Conservation (phyloP, 2,797 vertebrate genomes). For the Acanthis flammea region DNA sequence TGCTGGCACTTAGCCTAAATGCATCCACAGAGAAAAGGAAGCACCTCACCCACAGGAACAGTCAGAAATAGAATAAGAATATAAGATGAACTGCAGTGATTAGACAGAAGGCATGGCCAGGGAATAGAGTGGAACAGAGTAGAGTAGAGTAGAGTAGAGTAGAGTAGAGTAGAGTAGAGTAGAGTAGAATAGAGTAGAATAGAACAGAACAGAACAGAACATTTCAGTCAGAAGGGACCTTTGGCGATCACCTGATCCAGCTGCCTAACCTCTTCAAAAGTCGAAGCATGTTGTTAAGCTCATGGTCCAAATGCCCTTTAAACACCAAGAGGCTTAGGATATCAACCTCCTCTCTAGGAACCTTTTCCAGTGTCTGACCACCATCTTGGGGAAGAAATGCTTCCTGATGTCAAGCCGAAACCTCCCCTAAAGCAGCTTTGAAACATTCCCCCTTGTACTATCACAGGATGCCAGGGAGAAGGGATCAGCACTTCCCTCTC, state of each 20-base stretch:
- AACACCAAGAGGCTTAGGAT: neutral
- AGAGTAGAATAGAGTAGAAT: neutral
- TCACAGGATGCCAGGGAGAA: neutral
- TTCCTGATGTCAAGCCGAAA: neutral
- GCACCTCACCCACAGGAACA: neutral
- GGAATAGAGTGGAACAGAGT: neutral
- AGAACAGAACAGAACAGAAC: neutral
- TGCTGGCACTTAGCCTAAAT: neutral
- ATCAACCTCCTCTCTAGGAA: neutral
- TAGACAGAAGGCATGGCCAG: neutral
- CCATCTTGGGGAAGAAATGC: neutral
- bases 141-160: neutral
- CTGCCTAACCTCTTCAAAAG: neutral
- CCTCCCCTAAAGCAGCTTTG: neutral
- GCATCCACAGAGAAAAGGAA: neutral
- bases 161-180: neutral
- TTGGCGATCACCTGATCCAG: neutral
- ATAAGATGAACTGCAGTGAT: neutral
- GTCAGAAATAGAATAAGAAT: neutral
- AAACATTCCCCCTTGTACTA: rapidly evolving
- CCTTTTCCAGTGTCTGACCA: neutral
- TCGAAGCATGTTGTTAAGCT: neutral
- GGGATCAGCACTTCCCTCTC: neutral
- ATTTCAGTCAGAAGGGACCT: neutral
- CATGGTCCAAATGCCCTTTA: neutral